Evolutionary conservation across 2,797 vertebrate species (phyloP).

Genomic region (Sebastes alutus): DNA sequence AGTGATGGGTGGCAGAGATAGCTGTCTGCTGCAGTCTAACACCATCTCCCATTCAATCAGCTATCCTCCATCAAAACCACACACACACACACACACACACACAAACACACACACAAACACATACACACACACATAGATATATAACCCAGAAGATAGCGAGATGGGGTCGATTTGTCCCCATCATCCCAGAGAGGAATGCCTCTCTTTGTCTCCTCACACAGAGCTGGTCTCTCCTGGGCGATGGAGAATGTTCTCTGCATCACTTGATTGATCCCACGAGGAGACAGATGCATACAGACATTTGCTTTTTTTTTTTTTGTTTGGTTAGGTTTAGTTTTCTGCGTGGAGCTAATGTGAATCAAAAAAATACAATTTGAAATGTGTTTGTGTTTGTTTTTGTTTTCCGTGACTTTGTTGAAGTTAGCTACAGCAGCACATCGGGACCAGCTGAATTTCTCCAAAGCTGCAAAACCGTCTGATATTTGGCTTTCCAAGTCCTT

Average conservation of each 20-base stretch:
- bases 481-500: background rate
- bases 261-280: slow-evolving; percentile 36
- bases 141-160: slow-evolving; percentile 20
- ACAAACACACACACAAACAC: slow-evolving; percentile 14
- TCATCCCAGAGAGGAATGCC: slow-evolving; percentile 41
- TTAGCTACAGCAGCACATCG: slow-evolving; percentile 35
- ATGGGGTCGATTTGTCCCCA: slow-evolving; percentile 21
- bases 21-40: slow-evolving; percentile 40
- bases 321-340: slow-evolving; percentile 50
- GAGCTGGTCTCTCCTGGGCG: slow-evolving; percentile 73
- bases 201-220: slow-evolving; percentile 62
- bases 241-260: slow-evolving; percentile 49
- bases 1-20: slow-evolving; percentile 90
- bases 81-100: slow-evolving; percentile 22
- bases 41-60: slow-evolving; percentile 24
- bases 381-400: slow-evolving; percentile 15
- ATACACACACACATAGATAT: slow-evolving; percentile 8
- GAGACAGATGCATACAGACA: slow-evolving; percentile 36
- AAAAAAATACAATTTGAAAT: slow-evolving; percentile 16
- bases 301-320: slow-evolving; percentile 39
- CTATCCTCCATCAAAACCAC: slow-evolving; percentile 25
- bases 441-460: slow-evolving; percentile 56
- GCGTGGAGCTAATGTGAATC: slow-evolving; percentile 37
- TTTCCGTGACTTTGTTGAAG: slow-evolving; percentile 31
- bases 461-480: background rate